These are phyloP conservation scores for Ephialtes manifestator DNA, from an alignment of 2,888 invertebrate genomes.

Conservation along the genomic window DNA sequence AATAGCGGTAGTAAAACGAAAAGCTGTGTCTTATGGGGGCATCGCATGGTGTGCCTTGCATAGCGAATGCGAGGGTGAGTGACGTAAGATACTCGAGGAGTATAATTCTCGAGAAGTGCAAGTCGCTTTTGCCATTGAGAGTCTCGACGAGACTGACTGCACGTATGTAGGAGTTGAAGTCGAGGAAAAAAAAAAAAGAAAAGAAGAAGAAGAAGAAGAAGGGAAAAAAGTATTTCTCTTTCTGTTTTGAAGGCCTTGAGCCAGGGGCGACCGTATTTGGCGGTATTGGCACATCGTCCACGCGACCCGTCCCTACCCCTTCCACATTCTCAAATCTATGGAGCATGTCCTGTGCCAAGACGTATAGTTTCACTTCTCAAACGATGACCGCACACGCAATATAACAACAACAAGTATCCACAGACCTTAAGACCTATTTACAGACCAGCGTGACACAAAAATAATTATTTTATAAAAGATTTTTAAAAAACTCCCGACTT, in stretches of 20 bases:
- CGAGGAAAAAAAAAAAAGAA: too few relatives aligned
- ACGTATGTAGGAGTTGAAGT: constrained; percentile 26
- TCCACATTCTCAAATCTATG: constrained; percentile 43
- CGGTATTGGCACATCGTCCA: constrained; percentile 70
- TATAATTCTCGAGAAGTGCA: constrained; percentile 53
- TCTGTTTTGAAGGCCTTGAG: constrained; percentile 68
- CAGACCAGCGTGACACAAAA: too few relatives aligned
- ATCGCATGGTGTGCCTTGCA: constrained; percentile 6
- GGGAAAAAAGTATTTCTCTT: constrained; percentile 64
- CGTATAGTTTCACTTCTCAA: constrained; percentile 32
- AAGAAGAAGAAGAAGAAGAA: constrained; percentile 42
- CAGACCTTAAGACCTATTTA: not conserved
- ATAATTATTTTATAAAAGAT: too few relatives aligned
- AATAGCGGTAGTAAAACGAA: constrained; percentile 23
- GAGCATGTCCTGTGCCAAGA: not conserved
- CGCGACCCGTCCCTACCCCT: constrained; percentile 50
- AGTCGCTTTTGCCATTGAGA: constrained; percentile 33
- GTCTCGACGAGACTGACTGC: constrained; percentile 21
- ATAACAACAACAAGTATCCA: not conserved
- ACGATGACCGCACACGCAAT: constrained; percentile 9
- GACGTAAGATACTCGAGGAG: constrained; percentile 51
- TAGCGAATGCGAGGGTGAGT: constrained; percentile 40
- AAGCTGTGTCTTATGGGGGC: not conserved
- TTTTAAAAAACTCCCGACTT: too few relatives aligned
- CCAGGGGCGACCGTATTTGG: constrained; percentile 69